These are phyloP conservation scores for Eutrigla gurnardus DNA, from an alignment of 2,797 vertebrate genomes.

Conservation along the genomic window DNA sequence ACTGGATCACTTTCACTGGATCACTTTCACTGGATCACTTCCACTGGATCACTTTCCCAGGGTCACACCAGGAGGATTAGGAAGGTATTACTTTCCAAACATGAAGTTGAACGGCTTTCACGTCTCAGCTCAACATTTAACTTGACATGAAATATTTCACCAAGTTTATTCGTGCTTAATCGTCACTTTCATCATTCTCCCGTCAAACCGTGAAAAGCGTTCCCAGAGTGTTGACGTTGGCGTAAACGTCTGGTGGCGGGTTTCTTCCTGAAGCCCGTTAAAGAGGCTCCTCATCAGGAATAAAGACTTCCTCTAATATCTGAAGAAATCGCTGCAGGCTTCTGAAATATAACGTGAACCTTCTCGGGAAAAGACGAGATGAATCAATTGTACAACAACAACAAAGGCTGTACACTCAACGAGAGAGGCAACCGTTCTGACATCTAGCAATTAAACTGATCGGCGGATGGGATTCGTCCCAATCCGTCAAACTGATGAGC, in stretches of 20 bases:
- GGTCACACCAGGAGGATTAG: slow-evolving; percentile 20
- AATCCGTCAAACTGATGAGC: slow-evolving; percentile 32
- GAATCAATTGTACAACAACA: neutral
- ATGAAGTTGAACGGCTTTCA: neutral
- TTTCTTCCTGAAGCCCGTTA: neutral
- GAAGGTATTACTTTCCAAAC: slow-evolving; percentile 24
- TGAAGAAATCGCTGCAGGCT: neutral
- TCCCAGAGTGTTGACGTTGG: neutral
- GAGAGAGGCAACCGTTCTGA: slow-evolving; percentile 20
- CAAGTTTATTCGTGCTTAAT: too few species aligned
- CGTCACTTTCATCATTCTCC: too few species aligned
- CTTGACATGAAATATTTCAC: too few species aligned
- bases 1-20: too few species aligned
- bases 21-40: too few species aligned
- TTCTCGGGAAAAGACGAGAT: slow-evolving; percentile 6
- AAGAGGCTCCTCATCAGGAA: neutral
- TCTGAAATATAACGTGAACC: neutral
- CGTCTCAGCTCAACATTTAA: too few species aligned
- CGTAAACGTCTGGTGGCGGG: neutral
- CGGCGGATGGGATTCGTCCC: slow-evolving; percentile 8
- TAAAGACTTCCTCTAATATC: slow-evolving; percentile 4
- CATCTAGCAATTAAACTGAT: slow-evolving; percentile 35
- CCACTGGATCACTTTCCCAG: neutral
- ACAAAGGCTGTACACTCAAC: neutral
- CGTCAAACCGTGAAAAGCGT: too few species aligned